Percentiles rank a stretch among this genome's conserved stretches.
phyloP scores from a whole-genome alignment of 2,888 invertebrate genomes.

The Glaucopsyche alexis region DNA sequence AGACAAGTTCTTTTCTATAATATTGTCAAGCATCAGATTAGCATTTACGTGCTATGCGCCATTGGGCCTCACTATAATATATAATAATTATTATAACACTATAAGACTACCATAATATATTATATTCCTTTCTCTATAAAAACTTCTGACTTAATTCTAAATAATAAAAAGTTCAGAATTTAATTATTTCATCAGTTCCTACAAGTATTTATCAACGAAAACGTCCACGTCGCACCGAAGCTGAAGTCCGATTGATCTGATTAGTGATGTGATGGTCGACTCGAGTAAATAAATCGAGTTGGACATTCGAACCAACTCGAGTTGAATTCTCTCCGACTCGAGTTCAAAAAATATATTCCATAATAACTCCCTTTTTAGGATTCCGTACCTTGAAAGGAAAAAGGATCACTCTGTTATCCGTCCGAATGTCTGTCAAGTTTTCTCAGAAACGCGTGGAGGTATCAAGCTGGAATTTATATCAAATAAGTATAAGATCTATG shows the following conservation, averaged over 20 bases:
- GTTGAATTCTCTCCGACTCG: too few species aligned
- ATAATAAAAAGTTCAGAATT: background rate
- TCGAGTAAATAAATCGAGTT: too few species aligned
- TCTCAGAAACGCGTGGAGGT: too few species aligned
- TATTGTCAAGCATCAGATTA: background rate
- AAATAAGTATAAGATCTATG: too few species aligned
- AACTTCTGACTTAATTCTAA: background rate
- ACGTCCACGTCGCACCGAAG: slow-evolving; percentile 14
- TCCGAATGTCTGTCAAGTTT: too few species aligned
- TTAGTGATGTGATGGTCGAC: too few species aligned
- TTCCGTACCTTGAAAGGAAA: too few species aligned
- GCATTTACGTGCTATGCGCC: background rate
- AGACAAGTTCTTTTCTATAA: background rate
- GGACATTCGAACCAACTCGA: too few species aligned
- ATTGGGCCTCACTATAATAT: background rate
- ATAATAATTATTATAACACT: background rate
- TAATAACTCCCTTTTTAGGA: too few species aligned
- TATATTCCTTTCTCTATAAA: background rate
- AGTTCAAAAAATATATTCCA: too few species aligned
- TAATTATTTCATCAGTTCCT: background rate
- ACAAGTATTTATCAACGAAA: background rate
- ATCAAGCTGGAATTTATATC: too few species aligned
- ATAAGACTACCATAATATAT: background rate
- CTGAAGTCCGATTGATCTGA: slow-evolving; percentile 2
- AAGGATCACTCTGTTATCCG: too few species aligned